Conservation (phyloP, 1,140 invertebrate species). For the Drusus annulatus region DNA sequence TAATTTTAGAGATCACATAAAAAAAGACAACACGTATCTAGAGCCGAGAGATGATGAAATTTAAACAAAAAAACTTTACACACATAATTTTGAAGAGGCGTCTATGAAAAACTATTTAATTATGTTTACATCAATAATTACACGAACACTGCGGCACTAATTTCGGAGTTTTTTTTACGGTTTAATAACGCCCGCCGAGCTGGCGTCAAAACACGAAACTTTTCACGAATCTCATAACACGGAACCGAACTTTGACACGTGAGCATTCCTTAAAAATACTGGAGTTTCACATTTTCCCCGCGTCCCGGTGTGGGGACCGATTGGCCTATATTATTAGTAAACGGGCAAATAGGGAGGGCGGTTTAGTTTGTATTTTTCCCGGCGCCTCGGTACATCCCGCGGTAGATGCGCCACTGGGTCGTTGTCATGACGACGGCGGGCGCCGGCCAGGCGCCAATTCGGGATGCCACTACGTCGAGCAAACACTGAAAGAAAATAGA, state of each 20-base stretch:
- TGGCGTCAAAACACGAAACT: slow-evolving; percentile 13
- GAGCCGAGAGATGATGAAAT: no score
- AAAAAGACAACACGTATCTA: no score
- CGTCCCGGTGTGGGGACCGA: not conserved
- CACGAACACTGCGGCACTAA: not conserved
- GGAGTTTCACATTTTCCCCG: slow-evolving; percentile 6
- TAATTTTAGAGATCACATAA: no score
- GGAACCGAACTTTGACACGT: not conserved
- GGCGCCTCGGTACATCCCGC: not conserved
- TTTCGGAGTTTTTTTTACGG: not conserved
- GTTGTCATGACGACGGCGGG: slow-evolving; percentile 48
- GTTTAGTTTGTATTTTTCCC: not conserved
- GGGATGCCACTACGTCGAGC: not conserved
- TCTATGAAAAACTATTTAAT: not conserved
- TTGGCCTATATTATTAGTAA: slow-evolving; percentile 30
- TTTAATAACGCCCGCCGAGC: not conserved
- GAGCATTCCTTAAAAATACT: not conserved
- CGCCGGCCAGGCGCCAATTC: slow-evolving; percentile 41
- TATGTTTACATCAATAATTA: not conserved
- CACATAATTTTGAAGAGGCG: no score
- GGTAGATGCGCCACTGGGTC: slow-evolving; percentile 42
- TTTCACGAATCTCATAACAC: not conserved
- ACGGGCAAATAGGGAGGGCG: not conserved
- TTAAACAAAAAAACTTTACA: no score
- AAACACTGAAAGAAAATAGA: slow-evolving; percentile 11